Base-by-base conservation (phyloP, 2,113 vertebrate species). In the human region DNA sequence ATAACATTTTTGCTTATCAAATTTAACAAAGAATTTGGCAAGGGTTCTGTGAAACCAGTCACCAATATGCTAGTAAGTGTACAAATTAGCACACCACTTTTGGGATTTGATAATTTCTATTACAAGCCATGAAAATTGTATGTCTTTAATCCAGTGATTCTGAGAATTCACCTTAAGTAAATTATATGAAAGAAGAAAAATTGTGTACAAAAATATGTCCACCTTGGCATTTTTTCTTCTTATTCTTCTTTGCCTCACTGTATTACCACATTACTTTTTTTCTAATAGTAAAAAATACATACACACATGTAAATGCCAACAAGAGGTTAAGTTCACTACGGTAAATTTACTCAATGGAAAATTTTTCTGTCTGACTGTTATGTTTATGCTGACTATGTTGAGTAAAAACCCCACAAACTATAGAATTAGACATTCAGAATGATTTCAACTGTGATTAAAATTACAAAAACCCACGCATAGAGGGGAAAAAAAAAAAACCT, bases 331-430 rank as follows among this genome's bases (percentile, higher is more conserved):
- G 79, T 97, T 98, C 64, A 81, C 87, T 66, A 30, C 12, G 52
- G 80, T 92, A 76, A 96, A 90, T 76, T 30, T 75, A 87, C 52
- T 95, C 84, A 90, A 83, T 85, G 96, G 97, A 97, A 98, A 97
- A 38, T 55, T 94, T 95, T 90, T 92, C 93, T 68, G 32, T 75
- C 57, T 85, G 59, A 66, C 57, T 84, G 57, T 83, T 90, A 75
- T 52, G n/a, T 75, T 90, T 89, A 95, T 93, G 80, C 92, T 96
- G 94, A 98, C 73, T 79, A 50, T 61, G 64, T 87, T 87, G 93
- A 86, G 73, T 92, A 73, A 96, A 91, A 97, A 93, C 55, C 87
- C 92, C 92, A 97, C 96, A 96, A 82, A 90, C 43, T 92, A 66
- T 23, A 95, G 76, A 86, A 68, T 66, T 79, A 87, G 35, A 52